Evolutionary conservation across 2,113 vertebrate species (phyloP).

Genomic region (Pongo abelii): DNA sequence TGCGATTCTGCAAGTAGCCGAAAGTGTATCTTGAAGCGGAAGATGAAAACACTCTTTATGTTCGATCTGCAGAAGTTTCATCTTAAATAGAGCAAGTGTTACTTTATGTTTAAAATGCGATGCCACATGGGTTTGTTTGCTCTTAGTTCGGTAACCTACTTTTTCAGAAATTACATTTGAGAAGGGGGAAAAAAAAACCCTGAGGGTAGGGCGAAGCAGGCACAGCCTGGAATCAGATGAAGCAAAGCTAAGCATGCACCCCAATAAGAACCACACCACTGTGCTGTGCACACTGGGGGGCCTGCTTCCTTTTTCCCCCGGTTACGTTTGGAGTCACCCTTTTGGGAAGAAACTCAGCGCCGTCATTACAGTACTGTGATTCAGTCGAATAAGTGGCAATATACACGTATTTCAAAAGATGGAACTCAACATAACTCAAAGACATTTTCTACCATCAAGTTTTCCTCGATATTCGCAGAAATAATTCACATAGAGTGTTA

Average conservation of each 20-base stretch:
- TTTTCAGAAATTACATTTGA: slow-evolving; percentile 30
- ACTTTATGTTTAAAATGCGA: slow-evolving; percentile 23
- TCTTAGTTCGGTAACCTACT: neutral
- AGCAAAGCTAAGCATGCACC: slow-evolving; percentile 5
- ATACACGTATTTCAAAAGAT: neutral
- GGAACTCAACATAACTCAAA: slow-evolving; percentile 4
- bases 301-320: slow-evolving; percentile 20
- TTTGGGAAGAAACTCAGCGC: slow-evolving; percentile 53
- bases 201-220: neutral
- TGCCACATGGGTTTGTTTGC: neutral
- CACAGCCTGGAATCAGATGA: neutral
- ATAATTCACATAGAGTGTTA: neutral
- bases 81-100: neutral
- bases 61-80: slow-evolving; percentile 24
- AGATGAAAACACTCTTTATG: neutral
- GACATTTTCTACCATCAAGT: neutral
- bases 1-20: slow-evolving; percentile 40
- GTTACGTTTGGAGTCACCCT: slow-evolving; percentile 49
- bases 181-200: neutral
- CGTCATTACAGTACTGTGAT: slow-evolving; percentile 35
- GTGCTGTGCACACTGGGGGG: neutral
- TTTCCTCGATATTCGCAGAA: neutral
- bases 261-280: neutral
- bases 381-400: slow-evolving; percentile 49
- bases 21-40: slow-evolving; percentile 52